Evolutionary conservation across 2,888 invertebrate genomes (phyloP), one percentile per base, ranked within the genome.

Genomic region (Rotaria socialis): DNA sequence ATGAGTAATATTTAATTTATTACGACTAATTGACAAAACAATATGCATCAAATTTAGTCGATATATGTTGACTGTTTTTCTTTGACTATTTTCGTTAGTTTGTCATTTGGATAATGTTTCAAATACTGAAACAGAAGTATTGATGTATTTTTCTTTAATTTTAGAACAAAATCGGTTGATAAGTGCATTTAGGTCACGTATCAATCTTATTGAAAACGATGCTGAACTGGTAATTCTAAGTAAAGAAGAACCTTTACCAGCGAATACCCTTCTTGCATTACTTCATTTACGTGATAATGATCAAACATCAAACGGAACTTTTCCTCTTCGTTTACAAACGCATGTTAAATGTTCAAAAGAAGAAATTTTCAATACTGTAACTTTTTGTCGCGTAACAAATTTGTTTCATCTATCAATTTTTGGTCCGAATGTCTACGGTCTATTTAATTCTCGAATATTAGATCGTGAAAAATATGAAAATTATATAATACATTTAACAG

Each of bases 351-450:
- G 80, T 80, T 47, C 80, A 16, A 16, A 1, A 1, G 67, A 67
- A 19, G 14, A 35, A 67, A 16, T 80, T 47, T 4, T 47, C 19
- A 11, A 80, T 80, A 47, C 47, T 80, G 4, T 47, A 14, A 0
- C 80, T 22, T 14, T 80, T 11, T 47, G 47, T 80, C 80, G 14
- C n/a, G 2, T 80, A 43, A n/a, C 80, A n/a, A 47, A 80, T 80
- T 47, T 24, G 22, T 80, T 80, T 47, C 47, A 47, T 80, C n/a
- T 80, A 80, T n/a, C 80, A 14, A 22, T 47, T 24, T 47, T 80
- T 80, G n/a, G 80, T 24, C 47, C 80, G n/a, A 80, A 80, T n/a
- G 80, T 80, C 22, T 80, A 80, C 19, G 80, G 80, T 43, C n/a
- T 80, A n/a, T 80, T 47, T 47, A 47, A 24, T 80, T 8, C 24